These are phyloP conservation scores for Hyla sarda DNA, from an alignment of 2,113 vertebrate species.

Conservation along the genomic window DNA sequence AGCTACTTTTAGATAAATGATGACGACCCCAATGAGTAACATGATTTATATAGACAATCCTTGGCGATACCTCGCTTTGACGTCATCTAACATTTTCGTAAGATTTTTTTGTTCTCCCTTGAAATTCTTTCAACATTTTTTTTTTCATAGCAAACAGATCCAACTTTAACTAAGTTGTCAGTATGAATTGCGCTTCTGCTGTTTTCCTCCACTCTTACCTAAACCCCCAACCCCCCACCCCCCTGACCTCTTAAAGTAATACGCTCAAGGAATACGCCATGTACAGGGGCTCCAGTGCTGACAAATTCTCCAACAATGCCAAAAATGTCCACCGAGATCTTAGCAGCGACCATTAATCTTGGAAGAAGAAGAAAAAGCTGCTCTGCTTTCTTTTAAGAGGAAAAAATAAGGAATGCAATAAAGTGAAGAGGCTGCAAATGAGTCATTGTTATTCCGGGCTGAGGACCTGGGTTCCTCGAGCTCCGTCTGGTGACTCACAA, in stretches of 20 bases:
- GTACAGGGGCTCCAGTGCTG: background rate
- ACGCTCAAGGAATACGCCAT: no score
- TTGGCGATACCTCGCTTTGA: background rate
- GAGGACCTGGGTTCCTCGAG: background rate
- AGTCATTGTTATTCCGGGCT: conserved; percentile 4
- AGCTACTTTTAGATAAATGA: background rate
- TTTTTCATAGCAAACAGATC: background rate
- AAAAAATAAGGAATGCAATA: conserved; percentile 29
- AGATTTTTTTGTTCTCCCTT: background rate
- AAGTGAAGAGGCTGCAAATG: conserved; percentile 3
- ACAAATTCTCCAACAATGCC: conserved; percentile 13
- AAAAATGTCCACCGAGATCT: conserved; percentile 12
- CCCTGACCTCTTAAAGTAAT: background rate
- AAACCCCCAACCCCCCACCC: background rate
- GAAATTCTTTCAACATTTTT: background rate
- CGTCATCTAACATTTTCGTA: conserved; percentile 9
- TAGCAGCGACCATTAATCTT: background rate
- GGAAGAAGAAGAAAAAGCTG: background rate
- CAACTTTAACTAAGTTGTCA: background rate
- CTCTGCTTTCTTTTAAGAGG: conserved; percentile 41
- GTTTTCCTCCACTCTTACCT: background rate
- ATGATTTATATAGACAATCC: background rate
- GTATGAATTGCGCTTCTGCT: background rate
- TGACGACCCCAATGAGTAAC: background rate
- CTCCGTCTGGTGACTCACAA: background rate